phyloP scores from a whole-genome alignment of 2,797 vertebrate species.

The Pangasius mekongensis region DNA sequence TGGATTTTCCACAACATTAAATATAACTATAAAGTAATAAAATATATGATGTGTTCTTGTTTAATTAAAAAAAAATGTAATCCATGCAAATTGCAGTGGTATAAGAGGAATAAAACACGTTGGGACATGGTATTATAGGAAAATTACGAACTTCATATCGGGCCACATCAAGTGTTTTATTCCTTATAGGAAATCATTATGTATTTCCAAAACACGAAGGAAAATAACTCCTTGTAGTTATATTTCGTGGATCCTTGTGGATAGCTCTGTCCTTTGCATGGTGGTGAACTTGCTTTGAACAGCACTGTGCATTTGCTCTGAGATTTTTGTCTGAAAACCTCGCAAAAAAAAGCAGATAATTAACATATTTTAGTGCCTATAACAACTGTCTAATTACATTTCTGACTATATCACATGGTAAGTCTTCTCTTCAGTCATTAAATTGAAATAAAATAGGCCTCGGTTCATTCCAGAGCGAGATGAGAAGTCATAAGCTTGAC shows the following conservation, averaged over 20 bases:
- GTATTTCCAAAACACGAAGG: not conserved
- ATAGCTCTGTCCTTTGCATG: not conserved
- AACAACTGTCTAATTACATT: not conserved
- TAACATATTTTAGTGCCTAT: not conserved
- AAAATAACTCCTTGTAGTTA: not conserved
- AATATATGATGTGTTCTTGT: not conserved
- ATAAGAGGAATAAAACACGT: not conserved
- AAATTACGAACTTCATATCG: not conserved
- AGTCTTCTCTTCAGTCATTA: not conserved
- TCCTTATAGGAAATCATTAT: not conserved
- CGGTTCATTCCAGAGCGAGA: not conserved
- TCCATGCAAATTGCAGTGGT: not conserved
- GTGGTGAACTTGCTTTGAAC: not conserved
- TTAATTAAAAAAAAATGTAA: not conserved
- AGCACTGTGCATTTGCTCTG: not conserved
- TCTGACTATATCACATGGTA: not conserved
- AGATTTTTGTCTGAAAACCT: not conserved
- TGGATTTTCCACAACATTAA: not conserved
- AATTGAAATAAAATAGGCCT: not conserved
- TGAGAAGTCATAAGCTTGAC: conserved; percentile 12
- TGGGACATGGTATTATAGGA: not conserved
- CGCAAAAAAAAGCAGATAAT: not conserved
- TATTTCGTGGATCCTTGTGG: too few relatives aligned
- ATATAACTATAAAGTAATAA: not conserved
- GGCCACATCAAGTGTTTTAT: not conserved